Evolutionary conservation across 2,113 vertebrate species (phyloP).

Genomic region (Todiramphus saurophagus): DNA sequence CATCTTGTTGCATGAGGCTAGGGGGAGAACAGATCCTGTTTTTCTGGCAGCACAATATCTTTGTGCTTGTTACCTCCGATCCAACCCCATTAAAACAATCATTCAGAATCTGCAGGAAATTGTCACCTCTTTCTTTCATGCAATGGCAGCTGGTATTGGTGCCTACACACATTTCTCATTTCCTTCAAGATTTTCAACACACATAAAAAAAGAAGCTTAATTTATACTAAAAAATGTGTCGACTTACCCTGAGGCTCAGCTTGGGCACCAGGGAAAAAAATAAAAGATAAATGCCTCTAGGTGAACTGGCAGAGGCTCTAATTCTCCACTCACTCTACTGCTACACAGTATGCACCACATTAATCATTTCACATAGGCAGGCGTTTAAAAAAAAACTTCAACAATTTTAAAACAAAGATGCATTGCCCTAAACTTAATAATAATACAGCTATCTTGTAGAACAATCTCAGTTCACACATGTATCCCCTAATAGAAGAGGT

Average conservation of each 20-base stretch:
- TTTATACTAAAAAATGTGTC: conserved; percentile 77
- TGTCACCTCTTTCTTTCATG: conserved; percentile 73
- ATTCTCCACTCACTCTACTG: conserved; percentile 65
- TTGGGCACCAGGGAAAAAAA: conserved; percentile 58
- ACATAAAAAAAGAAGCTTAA: conserved; percentile 63
- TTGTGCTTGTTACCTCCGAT: conserved; percentile 64
- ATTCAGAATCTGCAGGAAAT: conserved; percentile 68
- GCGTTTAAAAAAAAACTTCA: conserved; percentile 66
- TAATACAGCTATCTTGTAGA: conserved; percentile 6
- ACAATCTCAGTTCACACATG: background rate
- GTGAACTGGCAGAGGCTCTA: conserved; percentile 63
- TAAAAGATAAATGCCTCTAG: conserved; percentile 74
- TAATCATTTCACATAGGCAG: conserved; percentile 71
- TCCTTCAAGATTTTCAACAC: conserved; percentile 72
- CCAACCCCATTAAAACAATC: conserved; percentile 72
- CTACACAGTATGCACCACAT: conserved; percentile 47
- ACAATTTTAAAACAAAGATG: conserved; percentile 72
- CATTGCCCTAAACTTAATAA: conserved; percentile 49
- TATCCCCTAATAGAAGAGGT: background rate
- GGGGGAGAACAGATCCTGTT: conserved; percentile 57
- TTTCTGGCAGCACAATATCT: conserved; percentile 68
- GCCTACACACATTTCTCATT: conserved; percentile 70
- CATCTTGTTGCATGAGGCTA: conserved; percentile 69
- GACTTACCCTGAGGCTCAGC: conserved; percentile 73
- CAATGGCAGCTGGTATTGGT: conserved; percentile 69